These are phyloP conservation scores for Ashinkailepas kermadecensis DNA, from an alignment of 2,888 invertebrate genomes.

Conservation along the genomic window DNA sequence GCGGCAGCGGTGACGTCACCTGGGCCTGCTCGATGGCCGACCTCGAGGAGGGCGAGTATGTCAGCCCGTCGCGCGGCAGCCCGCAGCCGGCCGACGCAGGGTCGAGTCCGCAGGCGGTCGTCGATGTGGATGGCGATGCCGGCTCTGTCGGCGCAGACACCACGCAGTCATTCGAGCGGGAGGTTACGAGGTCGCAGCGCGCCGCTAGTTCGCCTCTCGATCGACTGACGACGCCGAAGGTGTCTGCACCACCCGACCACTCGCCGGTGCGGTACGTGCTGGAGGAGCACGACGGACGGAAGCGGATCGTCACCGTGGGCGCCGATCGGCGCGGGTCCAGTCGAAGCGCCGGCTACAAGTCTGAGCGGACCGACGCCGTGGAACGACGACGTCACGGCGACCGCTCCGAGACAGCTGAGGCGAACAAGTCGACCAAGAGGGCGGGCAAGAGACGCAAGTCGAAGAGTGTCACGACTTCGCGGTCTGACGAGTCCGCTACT, in stretches of 20 bases:
- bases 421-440: neutral
- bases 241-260: neutral
- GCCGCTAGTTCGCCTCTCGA: neutral
- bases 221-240: neutral
- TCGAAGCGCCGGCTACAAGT: too few species aligned
- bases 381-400: neutral
- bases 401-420: neutral
- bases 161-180: neutral
- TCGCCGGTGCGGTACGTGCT: neutral
- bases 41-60: conserved; percentile 12
- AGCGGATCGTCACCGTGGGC: neutral
- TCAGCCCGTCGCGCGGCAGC: neutral
- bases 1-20: neutral
- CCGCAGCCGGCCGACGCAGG: too few species aligned
- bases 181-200: neutral
- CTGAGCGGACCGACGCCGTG: neutral
- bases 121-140: neutral
- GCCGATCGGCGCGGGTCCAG: neutral
- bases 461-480: neutral
- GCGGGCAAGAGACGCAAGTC: neutral
- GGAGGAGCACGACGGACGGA: neutral
- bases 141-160: neutral
- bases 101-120: neutral
- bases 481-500: neutral
- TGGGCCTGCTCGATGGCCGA: neutral